Conservation (phyloP, 2,797 vertebrate species). For the Lacerta bilineata region DNA sequence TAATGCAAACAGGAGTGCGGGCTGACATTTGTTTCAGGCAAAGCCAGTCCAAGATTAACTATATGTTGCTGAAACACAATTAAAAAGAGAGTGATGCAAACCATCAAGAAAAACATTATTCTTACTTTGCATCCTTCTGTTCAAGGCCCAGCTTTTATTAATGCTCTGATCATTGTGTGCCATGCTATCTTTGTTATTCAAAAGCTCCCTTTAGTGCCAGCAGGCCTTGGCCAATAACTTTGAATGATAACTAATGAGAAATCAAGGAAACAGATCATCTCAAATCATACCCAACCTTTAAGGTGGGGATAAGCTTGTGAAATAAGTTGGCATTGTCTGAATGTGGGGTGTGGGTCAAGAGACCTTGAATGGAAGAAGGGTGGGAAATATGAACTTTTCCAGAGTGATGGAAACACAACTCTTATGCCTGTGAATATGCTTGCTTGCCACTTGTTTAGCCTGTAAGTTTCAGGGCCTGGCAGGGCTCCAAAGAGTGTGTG, state of each 20-base stretch:
- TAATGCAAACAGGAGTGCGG: constrained; percentile 53
- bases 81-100: background rate
- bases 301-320: background rate
- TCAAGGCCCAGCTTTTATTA: background rate
- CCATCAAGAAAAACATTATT: background rate
- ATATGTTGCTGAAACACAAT: background rate
- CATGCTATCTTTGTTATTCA: background rate
- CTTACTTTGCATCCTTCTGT: background rate
- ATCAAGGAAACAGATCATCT: background rate
- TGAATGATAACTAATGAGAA: background rate
- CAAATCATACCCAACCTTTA: background rate
- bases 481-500: too few species aligned
- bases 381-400: background rate
- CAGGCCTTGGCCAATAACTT: background rate
- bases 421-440: background rate
- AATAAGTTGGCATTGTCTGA: background rate
- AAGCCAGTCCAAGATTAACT: background rate
- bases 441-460: background rate
- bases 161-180: too few species aligned
- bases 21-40: constrained; percentile 56
- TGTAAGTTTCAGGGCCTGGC: background rate
- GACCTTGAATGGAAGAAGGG: background rate
- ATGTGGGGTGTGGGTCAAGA: background rate
- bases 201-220: background rate
- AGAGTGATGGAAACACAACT: background rate